phyloP scores from a whole-genome alignment of 2,888 invertebrate genomes.

The Pseudococcus longispinus region DNA sequence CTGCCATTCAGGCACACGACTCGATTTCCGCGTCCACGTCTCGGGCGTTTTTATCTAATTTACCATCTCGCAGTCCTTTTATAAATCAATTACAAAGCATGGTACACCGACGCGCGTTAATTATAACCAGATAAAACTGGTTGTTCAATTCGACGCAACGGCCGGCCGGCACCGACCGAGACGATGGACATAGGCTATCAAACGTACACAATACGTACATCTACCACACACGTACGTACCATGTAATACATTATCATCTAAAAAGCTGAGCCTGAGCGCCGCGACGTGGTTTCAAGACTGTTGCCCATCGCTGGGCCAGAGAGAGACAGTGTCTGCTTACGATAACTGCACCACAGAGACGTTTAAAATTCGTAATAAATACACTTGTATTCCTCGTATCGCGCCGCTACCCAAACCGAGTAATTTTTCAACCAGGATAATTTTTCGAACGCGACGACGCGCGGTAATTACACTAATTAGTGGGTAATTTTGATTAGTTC shows the following conservation, averaged over 20 bases:
- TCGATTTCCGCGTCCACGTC: not conserved
- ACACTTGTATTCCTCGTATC: not conserved
- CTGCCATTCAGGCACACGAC: not conserved
- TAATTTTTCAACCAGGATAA: not conserved
- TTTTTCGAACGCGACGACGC: not conserved
- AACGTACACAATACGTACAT: too few relatives aligned
- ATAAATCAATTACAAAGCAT: constrained; percentile 33
- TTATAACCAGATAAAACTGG: not conserved
- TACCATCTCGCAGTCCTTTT: constrained; percentile 10
- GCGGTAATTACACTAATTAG: not conserved
- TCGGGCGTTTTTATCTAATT: not conserved
- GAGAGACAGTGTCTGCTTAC: too few relatives aligned
- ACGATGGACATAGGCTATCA: too few relatives aligned
- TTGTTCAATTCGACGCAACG: not conserved
- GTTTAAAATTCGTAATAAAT: not conserved
- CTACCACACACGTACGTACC: too few relatives aligned
- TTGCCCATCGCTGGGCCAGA: not conserved
- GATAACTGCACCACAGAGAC: not conserved
- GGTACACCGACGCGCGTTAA: constrained; percentile 24
- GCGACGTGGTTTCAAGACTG: too few relatives aligned
- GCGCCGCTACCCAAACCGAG: not conserved
- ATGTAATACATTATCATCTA: too few relatives aligned
- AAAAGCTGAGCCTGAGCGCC: too few relatives aligned
- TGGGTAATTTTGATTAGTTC: not conserved
- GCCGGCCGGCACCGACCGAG: not conserved